Conservation (phyloP, 2,797 vertebrate species). For the Darevskia nairensis region DNA sequence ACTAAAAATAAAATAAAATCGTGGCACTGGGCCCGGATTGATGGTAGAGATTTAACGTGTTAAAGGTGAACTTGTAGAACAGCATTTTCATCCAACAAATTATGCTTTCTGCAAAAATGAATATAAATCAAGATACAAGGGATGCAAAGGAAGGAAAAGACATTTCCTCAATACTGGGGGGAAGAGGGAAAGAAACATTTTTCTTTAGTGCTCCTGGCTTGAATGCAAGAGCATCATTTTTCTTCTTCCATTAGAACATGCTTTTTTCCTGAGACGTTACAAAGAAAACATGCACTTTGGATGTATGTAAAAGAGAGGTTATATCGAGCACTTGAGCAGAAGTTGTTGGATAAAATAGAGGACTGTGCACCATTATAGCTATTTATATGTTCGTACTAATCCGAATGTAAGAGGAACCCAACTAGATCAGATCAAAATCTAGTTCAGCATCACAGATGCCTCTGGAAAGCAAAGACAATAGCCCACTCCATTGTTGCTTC, state of each 20-base stretch:
- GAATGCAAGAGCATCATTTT: neutral
- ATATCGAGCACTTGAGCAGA: neutral
- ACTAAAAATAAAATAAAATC: neutral
- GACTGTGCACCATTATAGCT: neutral
- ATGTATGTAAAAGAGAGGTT: neutral
- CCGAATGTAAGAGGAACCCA: neutral
- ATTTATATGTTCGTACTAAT: no score
- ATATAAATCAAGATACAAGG: slow-evolving; percentile 18
- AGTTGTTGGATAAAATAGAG: slow-evolving; percentile 10
- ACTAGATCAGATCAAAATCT: neutral
- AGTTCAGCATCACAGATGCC: neutral
- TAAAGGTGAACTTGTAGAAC: slow-evolving; percentile 38
- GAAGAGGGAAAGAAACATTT: neutral
- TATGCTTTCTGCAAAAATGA: slow-evolving; percentile 21
- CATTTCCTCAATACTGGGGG: slow-evolving; percentile 4
- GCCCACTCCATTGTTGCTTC: neutral
- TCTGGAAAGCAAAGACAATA: neutral
- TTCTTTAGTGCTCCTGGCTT: slow-evolving; percentile 18
- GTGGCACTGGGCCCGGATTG: slow-evolving; percentile 2
- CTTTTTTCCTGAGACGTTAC: slow-evolving; percentile 15
- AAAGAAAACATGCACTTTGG: slow-evolving; percentile 8
- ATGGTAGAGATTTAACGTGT: neutral
- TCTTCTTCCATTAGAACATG: neutral
- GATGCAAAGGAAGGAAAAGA: neutral
- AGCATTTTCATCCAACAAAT: slow-evolving; percentile 15